Evolutionary conservation across 2,113 vertebrate species (phyloP).

Genomic region (Osmerus eperlanus): DNA sequence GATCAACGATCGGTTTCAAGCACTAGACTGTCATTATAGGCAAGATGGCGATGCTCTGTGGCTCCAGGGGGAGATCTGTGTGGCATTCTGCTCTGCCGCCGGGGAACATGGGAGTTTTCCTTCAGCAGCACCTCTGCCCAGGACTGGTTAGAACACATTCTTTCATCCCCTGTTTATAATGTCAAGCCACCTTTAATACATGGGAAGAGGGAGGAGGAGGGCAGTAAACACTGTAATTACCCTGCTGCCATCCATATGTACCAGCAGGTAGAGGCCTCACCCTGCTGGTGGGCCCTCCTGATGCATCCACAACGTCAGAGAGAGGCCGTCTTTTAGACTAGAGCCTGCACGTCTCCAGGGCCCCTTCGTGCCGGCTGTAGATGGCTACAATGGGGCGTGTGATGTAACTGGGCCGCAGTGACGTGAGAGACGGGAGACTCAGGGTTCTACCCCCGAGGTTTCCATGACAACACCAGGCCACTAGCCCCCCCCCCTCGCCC

Average conservation of each 20-base stretch:
- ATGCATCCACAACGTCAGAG: not conserved
- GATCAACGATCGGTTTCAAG: too few relatives aligned
- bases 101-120: too few relatives aligned
- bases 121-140: conserved; percentile 12
- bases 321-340: not conserved
- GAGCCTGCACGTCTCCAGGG: not conserved
- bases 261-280: conserved; percentile 53
- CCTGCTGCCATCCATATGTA: conserved; percentile 66
- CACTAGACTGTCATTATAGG: too few relatives aligned
- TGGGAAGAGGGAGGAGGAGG: conserved; percentile 54
- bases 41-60: too few relatives aligned
- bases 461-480: too few relatives aligned
- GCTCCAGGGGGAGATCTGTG: too few relatives aligned
- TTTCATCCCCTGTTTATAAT: conserved; percentile 68
- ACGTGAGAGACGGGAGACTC: not conserved
- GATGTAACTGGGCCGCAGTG: not conserved
- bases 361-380: not conserved
- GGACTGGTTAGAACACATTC: conserved; percentile 38
- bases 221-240: conserved; percentile 67
- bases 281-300: not conserved
- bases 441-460: not conserved
- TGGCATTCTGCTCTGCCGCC: too few relatives aligned
- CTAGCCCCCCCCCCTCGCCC: not conserved
- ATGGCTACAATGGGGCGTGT: not conserved
- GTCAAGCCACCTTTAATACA: conserved; percentile 67